A percentile compares a stretch with the other conserved stretches of the same genome.
Conservation (phyloP, 1,140 invertebrate species). For the Palaemon carinicauda region DNA sequence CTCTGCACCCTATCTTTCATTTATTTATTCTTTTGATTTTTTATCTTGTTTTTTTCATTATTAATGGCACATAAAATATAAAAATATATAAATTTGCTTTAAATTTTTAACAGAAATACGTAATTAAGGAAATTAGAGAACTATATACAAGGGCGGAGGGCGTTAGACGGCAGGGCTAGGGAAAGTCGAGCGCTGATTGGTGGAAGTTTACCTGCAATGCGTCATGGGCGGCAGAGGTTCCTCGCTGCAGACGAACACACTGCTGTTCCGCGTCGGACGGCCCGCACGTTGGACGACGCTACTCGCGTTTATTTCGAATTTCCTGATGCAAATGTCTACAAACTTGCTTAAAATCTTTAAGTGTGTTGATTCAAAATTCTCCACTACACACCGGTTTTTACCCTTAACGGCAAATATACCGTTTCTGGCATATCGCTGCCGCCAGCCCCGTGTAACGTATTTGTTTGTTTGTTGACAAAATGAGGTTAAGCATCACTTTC, state of each 20-base stretch:
- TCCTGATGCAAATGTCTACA: constrained; percentile 37
- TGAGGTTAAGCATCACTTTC: too few relatives aligned
- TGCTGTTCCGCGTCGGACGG: constrained; percentile 43
- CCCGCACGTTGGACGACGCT: constrained; percentile 38
- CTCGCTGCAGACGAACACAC: constrained; percentile 45
- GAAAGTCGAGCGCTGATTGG: constrained; percentile 38
- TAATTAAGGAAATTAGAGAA: not conserved
- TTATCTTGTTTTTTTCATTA: not conserved
- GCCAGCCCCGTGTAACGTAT: too few relatives aligned
- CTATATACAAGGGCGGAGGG: constrained; percentile 24
- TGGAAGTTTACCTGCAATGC: constrained; percentile 54
- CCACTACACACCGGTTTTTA: too few relatives aligned
- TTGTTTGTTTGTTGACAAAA: too few relatives aligned
- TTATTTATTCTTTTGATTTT: not conserved
- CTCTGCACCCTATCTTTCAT: constrained; percentile 16
- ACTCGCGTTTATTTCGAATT: constrained; percentile 45
- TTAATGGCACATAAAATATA: not conserved
- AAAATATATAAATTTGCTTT: not conserved
- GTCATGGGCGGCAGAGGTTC: constrained; percentile 44
- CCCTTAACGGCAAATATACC: too few relatives aligned
- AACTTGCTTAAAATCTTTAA: not conserved
- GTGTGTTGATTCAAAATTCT: not conserved
- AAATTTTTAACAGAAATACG: not conserved
- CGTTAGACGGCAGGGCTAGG: not conserved
- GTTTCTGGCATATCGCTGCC: too few relatives aligned